Conservation (phyloP, 2,888 invertebrate genomes). For the Drosophila nigricruria region DNA sequence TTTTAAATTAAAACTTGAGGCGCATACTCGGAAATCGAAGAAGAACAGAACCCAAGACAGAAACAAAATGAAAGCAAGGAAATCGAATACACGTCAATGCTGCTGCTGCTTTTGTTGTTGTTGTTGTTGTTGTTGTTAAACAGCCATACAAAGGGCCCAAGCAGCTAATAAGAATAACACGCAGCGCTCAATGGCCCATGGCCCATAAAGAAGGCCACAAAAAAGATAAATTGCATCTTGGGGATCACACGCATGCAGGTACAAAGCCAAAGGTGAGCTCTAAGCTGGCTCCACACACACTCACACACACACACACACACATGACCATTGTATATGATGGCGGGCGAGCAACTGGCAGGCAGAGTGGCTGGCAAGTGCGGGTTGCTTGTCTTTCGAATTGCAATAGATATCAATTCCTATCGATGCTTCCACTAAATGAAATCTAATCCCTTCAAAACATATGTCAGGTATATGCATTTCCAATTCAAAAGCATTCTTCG, state of each 20-base stretch:
- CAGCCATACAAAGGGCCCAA: constrained; percentile 59
- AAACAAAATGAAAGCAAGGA: constrained; percentile 62
- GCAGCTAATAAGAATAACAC: constrained; percentile 69
- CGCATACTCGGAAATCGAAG: constrained; percentile 41
- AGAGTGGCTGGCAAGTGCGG: constrained; percentile 26
- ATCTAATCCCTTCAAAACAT: neutral
- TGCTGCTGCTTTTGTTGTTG: constrained; percentile 31
- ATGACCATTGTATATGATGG: constrained; percentile 47
- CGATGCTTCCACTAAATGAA: constrained; percentile 2
- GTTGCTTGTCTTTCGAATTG: constrained; percentile 34
- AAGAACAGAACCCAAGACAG: constrained; percentile 23
- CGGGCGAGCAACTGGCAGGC: neutral
- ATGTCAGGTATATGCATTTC: neutral
- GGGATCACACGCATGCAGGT: constrained; percentile 67
- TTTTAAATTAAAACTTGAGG: constrained; percentile 76
- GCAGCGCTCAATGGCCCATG: constrained; percentile 77
- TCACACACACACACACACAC: constrained; percentile 6
- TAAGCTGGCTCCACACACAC: constrained; percentile 5
- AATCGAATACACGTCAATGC: constrained; percentile 57
- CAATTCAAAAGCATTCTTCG: neutral
- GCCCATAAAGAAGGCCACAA: constrained; percentile 82
- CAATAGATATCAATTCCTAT: constrained; percentile 6
- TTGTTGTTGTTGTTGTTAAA: constrained; percentile 39
- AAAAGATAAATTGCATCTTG: constrained; percentile 83
- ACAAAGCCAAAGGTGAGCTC: constrained; percentile 12